Evolutionary conservation across 2,888 invertebrate genomes (phyloP), one percentile per base, ranked within the genome.

Genomic region (Drosophila incognita): DNA sequence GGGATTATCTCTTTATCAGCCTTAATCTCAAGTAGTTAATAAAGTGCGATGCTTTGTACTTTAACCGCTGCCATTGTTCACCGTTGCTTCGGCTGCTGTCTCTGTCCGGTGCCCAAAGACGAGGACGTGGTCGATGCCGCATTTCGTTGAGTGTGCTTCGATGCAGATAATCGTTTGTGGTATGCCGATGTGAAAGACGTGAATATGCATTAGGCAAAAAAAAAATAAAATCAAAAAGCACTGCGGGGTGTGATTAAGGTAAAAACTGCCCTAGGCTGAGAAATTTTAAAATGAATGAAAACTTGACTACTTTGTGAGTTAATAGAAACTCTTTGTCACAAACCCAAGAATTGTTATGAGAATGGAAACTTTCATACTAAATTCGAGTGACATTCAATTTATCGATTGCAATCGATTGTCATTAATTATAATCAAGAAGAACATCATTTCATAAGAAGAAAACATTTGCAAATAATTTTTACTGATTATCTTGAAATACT

Each of bases 21-120:
- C 85, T 81, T 92, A 92, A 92, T 92, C 91, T 92, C 92, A 92
- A 92, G 92, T 92, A 92, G 91, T 92, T 92, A 91, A 92, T 92
- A 92, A 91, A 92, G 92, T 92, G 92, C 91, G 82, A 88, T 86
- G 87, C 89, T 92, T 92, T 92, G 92, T 92, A 86, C 86, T 91
- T 83, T 78, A 79, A 81, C 91, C 91, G 91, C 86, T 81, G 65
- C 75, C 76, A 84, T 90, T 91, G 89, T 90, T 80, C 76, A 42
- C 11, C 40, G 51, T 58, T 54, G 33, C 49, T 31, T 48, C 27
- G 15, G 21, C 53, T 46, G 46, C 8, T 38, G 67, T 54, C 61
- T 53, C 70, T 69, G 77, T 72, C 77, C 81, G 68, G 29, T 69
- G 81, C 38, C 69, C 71, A 46, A 53, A 65, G 82, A 66, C 11